Evolutionary conservation across 2,888 invertebrate species (phyloP).

Genomic region (Zygaena filipendulae): DNA sequence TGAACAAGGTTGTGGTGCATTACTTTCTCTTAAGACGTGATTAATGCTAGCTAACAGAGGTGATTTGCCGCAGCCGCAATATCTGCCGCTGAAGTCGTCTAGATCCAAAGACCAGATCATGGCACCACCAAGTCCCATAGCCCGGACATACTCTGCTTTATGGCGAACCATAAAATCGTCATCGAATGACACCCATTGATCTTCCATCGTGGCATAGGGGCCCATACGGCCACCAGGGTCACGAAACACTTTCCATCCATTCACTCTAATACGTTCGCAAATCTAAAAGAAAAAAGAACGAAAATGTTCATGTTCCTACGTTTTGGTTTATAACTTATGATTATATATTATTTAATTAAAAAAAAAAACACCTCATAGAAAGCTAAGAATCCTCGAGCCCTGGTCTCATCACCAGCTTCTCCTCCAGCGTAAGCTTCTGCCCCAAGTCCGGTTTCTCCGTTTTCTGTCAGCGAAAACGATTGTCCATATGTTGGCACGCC

Average conservation of each 20-base stretch:
- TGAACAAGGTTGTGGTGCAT: conserved; percentile 66
- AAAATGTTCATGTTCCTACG: too few relatives aligned
- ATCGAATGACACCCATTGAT: conserved; percentile 96
- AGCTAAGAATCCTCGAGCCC: conserved; percentile 87
- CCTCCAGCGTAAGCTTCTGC: conserved; percentile 87
- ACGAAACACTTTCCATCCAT: conserved; percentile 81
- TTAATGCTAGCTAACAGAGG: conserved; percentile 85
- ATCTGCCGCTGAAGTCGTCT: conserved; percentile 82
- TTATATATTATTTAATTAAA: neutral
- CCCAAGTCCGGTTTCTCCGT: conserved; percentile 73
- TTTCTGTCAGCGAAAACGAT: conserved; percentile 82
- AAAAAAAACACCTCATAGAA: conserved; percentile 81
- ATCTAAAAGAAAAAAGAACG: conserved; percentile 77
- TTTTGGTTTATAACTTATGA: neutral
- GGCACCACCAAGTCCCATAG: conserved; percentile 83
- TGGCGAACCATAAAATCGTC: conserved; percentile 85
- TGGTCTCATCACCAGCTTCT: conserved; percentile 88
- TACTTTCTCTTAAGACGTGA: conserved; percentile 77
- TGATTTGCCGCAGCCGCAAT: conserved; percentile 84
- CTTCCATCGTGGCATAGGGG: conserved; percentile 83
- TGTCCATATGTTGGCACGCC: conserved; percentile 93
- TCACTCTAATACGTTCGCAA: conserved; percentile 79
- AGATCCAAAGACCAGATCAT: conserved; percentile 93
- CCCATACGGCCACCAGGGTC: conserved; percentile 87
- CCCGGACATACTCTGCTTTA: conserved; percentile 84